Percentiles rank a stretch among this genome's conserved stretches.
phyloP scores from a whole-genome alignment of 2,888 invertebrate species.

The Drosophila emarginata region DNA sequence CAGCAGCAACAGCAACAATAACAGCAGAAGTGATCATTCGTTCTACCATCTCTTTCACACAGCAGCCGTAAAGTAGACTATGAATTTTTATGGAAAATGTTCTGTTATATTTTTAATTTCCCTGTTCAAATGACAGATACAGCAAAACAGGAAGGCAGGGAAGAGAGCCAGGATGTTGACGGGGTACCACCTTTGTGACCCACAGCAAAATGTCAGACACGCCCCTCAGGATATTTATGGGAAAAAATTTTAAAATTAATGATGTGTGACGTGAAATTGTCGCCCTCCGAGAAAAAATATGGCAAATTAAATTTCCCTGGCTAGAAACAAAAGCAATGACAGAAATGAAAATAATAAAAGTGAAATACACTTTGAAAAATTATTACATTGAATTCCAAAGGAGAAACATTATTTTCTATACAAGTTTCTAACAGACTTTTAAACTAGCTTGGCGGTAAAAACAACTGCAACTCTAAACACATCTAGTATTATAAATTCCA shows the following conservation, averaged over 20 bases:
- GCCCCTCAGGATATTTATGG: slow-evolving; percentile 67
- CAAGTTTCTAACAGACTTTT: no score
- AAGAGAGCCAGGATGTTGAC: not conserved
- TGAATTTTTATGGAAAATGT: slow-evolving; percentile 29
- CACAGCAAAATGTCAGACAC: not conserved
- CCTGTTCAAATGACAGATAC: slow-evolving; percentile 13
- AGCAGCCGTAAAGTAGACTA: slow-evolving; percentile 24
- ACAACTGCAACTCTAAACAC: no score
- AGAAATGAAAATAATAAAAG: slow-evolving; percentile 1
- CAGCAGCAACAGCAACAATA: no score
- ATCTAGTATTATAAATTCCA: no score
- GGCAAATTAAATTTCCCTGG: slow-evolving; percentile 57
- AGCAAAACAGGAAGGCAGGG: not conserved
- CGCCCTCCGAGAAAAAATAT: slow-evolving; percentile 38
- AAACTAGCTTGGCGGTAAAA: no score
- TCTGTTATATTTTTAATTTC: slow-evolving; percentile 17
- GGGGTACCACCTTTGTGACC: slow-evolving; percentile 6
- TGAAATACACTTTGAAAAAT: slow-evolving; percentile 2
- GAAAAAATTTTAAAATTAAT: slow-evolving; percentile 72
- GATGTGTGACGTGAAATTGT: slow-evolving; percentile 73
- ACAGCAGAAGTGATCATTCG: slow-evolving; percentile 13
- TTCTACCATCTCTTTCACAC: not conserved
- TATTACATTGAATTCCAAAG: no score
- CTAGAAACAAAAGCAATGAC: slow-evolving; percentile 2
- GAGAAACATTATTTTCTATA: no score